Percentiles rank a stretch among this genome's conserved stretches.
Conservation (phyloP, 1,140 invertebrate species). For the Doryteuthis pealeii region DNA sequence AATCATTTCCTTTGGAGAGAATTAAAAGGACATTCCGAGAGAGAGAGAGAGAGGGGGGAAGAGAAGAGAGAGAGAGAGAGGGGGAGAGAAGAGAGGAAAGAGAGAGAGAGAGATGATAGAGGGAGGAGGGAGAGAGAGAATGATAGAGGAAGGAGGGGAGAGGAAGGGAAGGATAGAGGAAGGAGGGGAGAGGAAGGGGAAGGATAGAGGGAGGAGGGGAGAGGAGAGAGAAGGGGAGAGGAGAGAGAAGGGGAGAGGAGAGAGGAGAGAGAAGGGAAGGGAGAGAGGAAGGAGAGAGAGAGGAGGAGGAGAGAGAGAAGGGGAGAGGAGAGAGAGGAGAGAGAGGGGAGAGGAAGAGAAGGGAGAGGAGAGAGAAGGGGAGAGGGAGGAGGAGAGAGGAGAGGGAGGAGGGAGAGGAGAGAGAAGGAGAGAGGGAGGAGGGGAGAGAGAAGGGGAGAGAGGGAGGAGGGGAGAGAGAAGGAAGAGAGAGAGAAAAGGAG, state of each 20-base stretch:
- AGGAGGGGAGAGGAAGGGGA: not conserved
- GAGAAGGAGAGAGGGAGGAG: not conserved
- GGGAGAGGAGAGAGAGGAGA: not conserved
- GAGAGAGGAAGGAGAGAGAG: not conserved
- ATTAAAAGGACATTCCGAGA: not conserved
- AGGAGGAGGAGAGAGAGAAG: not conserved
- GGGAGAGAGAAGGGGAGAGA: not conserved
- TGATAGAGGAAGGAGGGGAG: conserved; percentile 5
- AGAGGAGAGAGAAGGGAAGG: not conserved
- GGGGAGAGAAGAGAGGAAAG: not conserved
- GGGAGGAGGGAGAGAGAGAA: not conserved
- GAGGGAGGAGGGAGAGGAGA: not conserved
- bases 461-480: not conserved
- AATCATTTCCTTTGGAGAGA: too few relatives aligned
- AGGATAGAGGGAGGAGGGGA: not conserved
- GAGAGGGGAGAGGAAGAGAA: conserved; percentile 8
- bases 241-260: not conserved
- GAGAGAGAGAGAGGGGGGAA: conserved; percentile 2
- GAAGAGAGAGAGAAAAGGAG: not conserved
- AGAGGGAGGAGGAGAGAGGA: not conserved
- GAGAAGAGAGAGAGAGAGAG: not conserved
- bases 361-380: not conserved
- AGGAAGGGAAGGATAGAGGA: not conserved
- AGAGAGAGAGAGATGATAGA: not conserved
- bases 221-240: not conserved